These are phyloP conservation scores for Cygnus olor DNA, from an alignment of 2,797 vertebrate species.

Conservation along the genomic window DNA sequence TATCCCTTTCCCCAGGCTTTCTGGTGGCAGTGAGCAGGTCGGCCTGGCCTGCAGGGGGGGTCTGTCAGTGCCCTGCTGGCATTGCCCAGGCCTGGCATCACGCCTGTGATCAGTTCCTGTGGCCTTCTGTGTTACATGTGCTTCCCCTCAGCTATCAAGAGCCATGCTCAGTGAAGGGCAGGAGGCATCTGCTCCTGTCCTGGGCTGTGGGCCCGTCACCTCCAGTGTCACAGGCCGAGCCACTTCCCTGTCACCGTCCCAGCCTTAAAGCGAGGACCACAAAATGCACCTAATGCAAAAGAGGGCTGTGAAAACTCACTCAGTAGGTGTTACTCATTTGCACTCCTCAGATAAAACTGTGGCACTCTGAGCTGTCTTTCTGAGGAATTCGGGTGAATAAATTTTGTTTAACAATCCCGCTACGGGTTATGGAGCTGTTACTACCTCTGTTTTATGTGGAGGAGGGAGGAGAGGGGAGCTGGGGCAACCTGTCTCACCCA, in stretches of 20 bases:
- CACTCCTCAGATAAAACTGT: not conserved
- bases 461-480: not conserved
- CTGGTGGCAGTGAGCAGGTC: not conserved
- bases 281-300: not conserved
- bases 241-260: not conserved
- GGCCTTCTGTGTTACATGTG: not conserved
- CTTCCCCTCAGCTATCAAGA: not conserved
- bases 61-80: not conserved
- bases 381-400: not conserved
- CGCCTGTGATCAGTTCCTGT: fast-evolving
- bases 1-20: not conserved
- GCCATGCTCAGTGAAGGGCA: too few species aligned
- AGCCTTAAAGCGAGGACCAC: not conserved
- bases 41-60: not conserved
- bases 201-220: not conserved
- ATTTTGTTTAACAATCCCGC: not conserved
- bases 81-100: not conserved
- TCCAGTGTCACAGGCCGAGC: not conserved
- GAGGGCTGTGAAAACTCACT: constrained; percentile 7
- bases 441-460: not conserved
- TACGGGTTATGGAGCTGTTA: not conserved
- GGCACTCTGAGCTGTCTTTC: not conserved
- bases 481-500: not conserved
- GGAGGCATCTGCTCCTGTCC: not conserved
- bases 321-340: not conserved